phyloP scores from a whole-genome alignment of 1,140 invertebrate species.

The Drosophila bocki region DNA sequence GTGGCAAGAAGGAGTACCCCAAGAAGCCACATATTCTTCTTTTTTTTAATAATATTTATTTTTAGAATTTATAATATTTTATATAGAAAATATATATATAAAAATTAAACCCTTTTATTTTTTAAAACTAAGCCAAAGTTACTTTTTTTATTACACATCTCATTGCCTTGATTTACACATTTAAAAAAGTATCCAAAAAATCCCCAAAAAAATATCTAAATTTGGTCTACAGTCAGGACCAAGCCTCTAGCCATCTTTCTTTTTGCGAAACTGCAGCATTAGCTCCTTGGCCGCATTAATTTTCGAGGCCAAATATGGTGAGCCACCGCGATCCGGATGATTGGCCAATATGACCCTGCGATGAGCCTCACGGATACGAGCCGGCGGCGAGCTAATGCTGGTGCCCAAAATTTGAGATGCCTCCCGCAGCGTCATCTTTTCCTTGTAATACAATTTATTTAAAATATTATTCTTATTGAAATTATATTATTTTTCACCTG shows the following conservation, averaged over 20 bases:
- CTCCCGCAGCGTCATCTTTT: slow-evolving; percentile 17
- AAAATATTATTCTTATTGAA: neutral
- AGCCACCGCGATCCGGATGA: slow-evolving; percentile 26
- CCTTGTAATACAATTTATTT: neutral
- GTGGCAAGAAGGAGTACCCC: neutral
- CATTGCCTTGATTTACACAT: neutral
- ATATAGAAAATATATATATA: neutral
- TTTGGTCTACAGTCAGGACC: neutral
- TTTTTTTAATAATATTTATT: neutral
- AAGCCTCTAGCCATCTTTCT: too few species aligned
- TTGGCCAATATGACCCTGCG: slow-evolving; percentile 13
- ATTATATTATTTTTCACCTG: neutral
- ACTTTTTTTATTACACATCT: neutral
- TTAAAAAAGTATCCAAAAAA: neutral
- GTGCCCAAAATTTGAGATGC: slow-evolving; percentile 19
- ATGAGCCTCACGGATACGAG: slow-evolving; percentile 4
- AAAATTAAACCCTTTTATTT: too few species aligned
- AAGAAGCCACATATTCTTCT: neutral
- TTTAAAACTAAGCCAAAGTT: neutral
- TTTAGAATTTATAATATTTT: neutral
- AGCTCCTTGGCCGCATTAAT: slow-evolving; percentile 32
- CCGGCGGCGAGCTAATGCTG: slow-evolving; percentile 5
- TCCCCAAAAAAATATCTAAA: neutral
- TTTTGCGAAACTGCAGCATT: neutral
- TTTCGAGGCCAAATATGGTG: slow-evolving; percentile 14